Base-by-base conservation (phyloP, 2,797 vertebrate genomes). In the Macrochelys suwanniensis region DNA sequence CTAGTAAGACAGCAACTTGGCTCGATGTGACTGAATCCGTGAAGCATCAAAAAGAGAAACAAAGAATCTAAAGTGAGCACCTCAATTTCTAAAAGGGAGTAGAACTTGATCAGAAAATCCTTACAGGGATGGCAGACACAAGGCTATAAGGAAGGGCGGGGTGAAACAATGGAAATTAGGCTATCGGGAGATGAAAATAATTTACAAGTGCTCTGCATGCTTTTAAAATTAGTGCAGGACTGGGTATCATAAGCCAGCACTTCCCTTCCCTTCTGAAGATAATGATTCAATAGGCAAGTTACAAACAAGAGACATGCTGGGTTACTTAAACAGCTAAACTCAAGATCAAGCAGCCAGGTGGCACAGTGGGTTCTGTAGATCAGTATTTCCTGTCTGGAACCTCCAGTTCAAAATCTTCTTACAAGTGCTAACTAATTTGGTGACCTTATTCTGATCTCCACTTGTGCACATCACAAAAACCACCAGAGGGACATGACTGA, bases 141-240 rank as follows among this genome's bases (percentile, higher is more conserved):
- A 21, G 17, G 80, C 93, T 89, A 93, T 92, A 77, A 49, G 65
- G 85, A 96, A 94, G 16, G n/a, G 57, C 86, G 1, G 42, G 13
- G 59, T 31, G 11, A 87, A 85, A 89, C 90, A 87, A 96, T 54
- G 53, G 92, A 82, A 96, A 94, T 89, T 54, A n/a, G 92, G 65
- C 37, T 74, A 47, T 56, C 47, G 61, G 76, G 89, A 83, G 85
- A 84, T 26, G 86, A 95, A 96, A 91, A 84, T 85, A 31, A 89
- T 93, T 93, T 97, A 92, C 95, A 91, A 87, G 88, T 85, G 90
- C 94, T 96, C 89, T 92, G 87, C 88, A 91, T 1, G 80, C 92
- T 97, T 68, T 96, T 96, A 96, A 94, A 97, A 96, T 97, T 95
- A 97, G 94, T 80, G 92, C 93, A 50, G 82, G 94, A 96, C 94